A percentile compares a stretch with the other conserved stretches of the same genome.
Conservation (phyloP, 2,113 vertebrate species). For the Anser brachyrhynchus region DNA sequence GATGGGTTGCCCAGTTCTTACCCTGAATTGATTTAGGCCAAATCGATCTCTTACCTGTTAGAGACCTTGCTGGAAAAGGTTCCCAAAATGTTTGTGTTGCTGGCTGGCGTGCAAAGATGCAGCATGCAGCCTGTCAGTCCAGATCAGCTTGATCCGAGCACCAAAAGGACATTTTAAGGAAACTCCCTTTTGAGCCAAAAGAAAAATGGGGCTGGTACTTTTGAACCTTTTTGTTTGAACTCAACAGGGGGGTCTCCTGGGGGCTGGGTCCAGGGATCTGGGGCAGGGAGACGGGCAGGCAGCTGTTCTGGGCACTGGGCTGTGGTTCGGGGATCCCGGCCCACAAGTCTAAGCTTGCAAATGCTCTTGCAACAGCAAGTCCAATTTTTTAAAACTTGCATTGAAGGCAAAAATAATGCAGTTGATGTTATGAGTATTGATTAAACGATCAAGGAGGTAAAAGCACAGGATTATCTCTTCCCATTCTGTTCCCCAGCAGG, state of each 20-base stretch:
- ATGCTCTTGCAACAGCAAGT: neutral
- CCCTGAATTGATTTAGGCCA: neutral
- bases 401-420: neutral
- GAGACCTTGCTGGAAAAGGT: neutral
- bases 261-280: neutral
- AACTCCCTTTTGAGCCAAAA: neutral
- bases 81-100: neutral
- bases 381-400: neutral
- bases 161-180: neutral
- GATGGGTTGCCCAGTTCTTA: neutral
- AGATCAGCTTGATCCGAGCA: neutral
- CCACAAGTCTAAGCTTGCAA: neutral
- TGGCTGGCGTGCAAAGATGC: neutral
- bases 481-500: neutral
- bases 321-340: neutral
- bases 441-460: neutral
- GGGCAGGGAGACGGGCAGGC: neutral
- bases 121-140: neutral
- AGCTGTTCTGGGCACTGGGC: rapidly evolving
- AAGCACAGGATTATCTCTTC: neutral
- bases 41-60: neutral
- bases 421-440: neutral
- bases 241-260: neutral
- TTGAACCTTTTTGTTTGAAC: neutral
- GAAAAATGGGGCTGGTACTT: neutral